Conservation (phyloP, 2,888 invertebrate species). For the Aphidius colemani region DNA sequence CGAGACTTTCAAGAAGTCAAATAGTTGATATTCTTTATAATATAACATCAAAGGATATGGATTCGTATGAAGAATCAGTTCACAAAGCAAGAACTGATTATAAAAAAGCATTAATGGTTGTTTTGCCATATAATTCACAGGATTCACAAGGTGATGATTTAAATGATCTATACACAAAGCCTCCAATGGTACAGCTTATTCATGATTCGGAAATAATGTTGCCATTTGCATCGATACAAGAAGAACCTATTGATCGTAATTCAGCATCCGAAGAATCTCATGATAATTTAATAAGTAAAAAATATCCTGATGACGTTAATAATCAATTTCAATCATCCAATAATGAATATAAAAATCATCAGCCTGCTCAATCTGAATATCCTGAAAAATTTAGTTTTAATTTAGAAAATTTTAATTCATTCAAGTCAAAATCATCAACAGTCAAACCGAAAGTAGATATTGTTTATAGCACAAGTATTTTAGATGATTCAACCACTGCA, state of each 20-base stretch:
- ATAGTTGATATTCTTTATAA: constrained; percentile 72
- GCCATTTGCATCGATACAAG: constrained; percentile 31
- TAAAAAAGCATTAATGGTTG: constrained; percentile 67
- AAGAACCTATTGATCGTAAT: constrained; percentile 9
- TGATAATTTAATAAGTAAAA: constrained; percentile 19
- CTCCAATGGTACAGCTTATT: constrained; percentile 68
- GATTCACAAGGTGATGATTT: constrained; percentile 64
- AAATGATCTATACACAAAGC: constrained; percentile 70
- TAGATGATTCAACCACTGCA: constrained; percentile 35
- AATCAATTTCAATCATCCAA: constrained; percentile 10
- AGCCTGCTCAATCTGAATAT: constrained; percentile 26
- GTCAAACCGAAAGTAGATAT: constrained; percentile 38
- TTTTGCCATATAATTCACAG: constrained; percentile 68
- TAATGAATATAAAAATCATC: constrained; percentile 43
- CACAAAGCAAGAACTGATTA: constrained; percentile 57
- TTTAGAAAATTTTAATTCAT: constrained; percentile 37
- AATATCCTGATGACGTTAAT: constrained; percentile 7
- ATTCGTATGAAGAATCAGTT: constrained; percentile 46
- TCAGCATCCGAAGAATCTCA: not conserved
- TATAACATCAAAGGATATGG: constrained; percentile 57
- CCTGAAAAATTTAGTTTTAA: constrained; percentile 52
- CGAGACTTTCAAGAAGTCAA: constrained; percentile 68
- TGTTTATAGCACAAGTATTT: constrained; percentile 42
- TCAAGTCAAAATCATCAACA: constrained; percentile 1
- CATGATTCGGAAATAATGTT: constrained; percentile 43